Conservation (phyloP, 2,797 vertebrate genomes). For the Sebastes hopkinsi region DNA sequence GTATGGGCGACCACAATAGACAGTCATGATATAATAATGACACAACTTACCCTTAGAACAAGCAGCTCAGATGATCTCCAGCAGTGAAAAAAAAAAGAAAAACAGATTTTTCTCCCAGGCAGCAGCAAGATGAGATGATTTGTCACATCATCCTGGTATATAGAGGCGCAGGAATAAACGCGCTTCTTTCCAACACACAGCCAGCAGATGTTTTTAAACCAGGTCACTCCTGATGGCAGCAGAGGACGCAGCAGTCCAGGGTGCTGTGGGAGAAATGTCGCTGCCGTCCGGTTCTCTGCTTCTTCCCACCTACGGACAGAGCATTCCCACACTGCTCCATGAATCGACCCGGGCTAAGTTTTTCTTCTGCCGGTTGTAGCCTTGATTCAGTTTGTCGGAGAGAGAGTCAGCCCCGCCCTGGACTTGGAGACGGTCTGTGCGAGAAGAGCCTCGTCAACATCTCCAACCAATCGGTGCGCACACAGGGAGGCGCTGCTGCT, state of each 20-base stretch:
- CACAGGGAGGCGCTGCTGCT: constrained; percentile 65
- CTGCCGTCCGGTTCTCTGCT: constrained; percentile 53
- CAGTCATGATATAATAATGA: constrained; percentile 34
- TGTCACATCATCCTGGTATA: constrained; percentile 79
- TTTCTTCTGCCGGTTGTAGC: constrained; percentile 75
- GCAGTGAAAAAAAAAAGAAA: constrained; percentile 17
- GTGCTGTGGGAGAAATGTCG: constrained; percentile 35
- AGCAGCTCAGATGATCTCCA: constrained; percentile 58
- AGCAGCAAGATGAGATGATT: constrained; percentile 36
- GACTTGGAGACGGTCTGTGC: constrained; percentile 55
- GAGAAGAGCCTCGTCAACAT: constrained; percentile 50
- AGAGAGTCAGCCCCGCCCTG: constrained; percentile 81
- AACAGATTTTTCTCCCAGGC: constrained; percentile 27
- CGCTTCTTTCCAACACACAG: constrained; percentile 18
- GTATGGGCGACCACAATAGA: constrained; percentile 30
- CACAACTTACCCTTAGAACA: constrained; percentile 77
- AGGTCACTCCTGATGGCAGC: constrained; percentile 38
- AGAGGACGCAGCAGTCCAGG: constrained; percentile 30
- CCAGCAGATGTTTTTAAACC: constrained; percentile 49
- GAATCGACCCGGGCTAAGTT: constrained; percentile 76
- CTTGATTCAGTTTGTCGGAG: constrained; percentile 70
- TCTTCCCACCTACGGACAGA: constrained; percentile 66
- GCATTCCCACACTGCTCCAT: constrained; percentile 80
- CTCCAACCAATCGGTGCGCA: constrained; percentile 62
- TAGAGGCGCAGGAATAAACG: constrained; percentile 50